Base-by-base conservation (phyloP, 1,140 invertebrate species). In the Hermetia illucens region DNA sequence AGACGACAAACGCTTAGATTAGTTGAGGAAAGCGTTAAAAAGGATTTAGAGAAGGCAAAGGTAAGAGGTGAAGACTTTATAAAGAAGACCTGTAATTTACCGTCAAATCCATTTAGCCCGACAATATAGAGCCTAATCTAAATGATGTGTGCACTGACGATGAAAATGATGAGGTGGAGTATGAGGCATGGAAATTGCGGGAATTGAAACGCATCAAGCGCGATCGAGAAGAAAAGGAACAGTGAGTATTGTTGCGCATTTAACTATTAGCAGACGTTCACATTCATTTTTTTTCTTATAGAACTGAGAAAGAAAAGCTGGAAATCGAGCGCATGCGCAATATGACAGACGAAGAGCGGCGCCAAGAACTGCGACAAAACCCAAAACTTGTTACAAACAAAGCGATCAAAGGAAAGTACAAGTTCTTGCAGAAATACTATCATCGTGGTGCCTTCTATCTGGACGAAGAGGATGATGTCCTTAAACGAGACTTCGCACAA, bases 381-480 rank as follows among this genome's bases (percentile, higher is more conserved):
- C 94, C 94, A 0, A 95, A 94, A 65, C 34, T 74, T 9, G 71
- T 98, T 21, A 93, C 88, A 2, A 99, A 99, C 65, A 94, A 96
- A 62, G 79, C 87, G 2, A 71, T 77, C 2, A 99, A 99, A 68
- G 95, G 95, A 38, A 98, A 98, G 69, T 98, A 98, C 68, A 98
- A 98, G 59, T 99, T 98, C 64, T 65, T 99, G 42, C 96, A 99
- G 66, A 99, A 99, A 60, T 99, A 98, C 61, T 99, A 95, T 59
- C 96, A 99, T 70, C 78, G 96, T 50, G 96, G 95, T 63, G 93
- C 88, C 1, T 99, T 98, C 72, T 99, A 90, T 61, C 69, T 99
- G 70, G 89, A 97, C 53, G 77, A 84, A 51, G 94, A 98, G 45
- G 87, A 98, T 42, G 79, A 84, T 19, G 77, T 98, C 12, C 83